Evolutionary conservation across 2,113 vertebrate genomes (phyloP).

Genomic region (Zapus hudsonius): DNA sequence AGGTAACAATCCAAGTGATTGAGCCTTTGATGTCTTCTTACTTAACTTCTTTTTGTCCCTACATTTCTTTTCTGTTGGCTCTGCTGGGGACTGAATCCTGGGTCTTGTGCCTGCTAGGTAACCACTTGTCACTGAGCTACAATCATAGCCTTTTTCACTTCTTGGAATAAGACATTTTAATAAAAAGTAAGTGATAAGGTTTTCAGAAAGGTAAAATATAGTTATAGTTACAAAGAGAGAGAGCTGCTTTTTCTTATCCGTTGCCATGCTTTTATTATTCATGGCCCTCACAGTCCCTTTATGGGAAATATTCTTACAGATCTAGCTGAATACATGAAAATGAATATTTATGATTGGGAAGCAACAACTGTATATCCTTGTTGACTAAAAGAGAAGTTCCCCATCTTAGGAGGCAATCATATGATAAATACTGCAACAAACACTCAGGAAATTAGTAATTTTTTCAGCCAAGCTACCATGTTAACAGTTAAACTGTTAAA

Average conservation of each 20-base stretch:
- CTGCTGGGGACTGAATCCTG: background rate
- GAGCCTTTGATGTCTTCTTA: no score
- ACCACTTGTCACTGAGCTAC: background rate
- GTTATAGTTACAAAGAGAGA: background rate
- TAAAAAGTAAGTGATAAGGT: background rate
- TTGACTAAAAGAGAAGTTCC: background rate
- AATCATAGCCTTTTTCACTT: background rate
- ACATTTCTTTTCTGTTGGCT: no score
- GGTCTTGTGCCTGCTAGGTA: background rate
- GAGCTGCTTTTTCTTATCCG: conserved; percentile 1
- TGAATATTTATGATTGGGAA: background rate
- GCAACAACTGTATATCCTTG: conserved; percentile 43
- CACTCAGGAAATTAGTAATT: conserved; percentile 32
- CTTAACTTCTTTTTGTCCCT: no score
- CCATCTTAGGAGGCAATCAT: conserved; percentile 16
- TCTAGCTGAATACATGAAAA: conserved; percentile 15
- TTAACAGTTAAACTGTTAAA: conserved; percentile 46
- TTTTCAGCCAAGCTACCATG: conserved; percentile 50
- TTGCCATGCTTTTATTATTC: conserved; percentile 29
- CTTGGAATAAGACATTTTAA: conserved; percentile 45
- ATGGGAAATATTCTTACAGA: background rate
- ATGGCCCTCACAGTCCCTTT: background rate
- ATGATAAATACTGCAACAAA: conserved; percentile 23
- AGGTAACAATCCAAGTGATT: no score
- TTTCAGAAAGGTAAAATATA: conserved; percentile 38